Percentiles rank a stretch among this genome's conserved stretches.
These are phyloP conservation scores for Leistus spinibarbis DNA, from an alignment of 2,888 invertebrate genomes.

Conservation along the genomic window DNA sequence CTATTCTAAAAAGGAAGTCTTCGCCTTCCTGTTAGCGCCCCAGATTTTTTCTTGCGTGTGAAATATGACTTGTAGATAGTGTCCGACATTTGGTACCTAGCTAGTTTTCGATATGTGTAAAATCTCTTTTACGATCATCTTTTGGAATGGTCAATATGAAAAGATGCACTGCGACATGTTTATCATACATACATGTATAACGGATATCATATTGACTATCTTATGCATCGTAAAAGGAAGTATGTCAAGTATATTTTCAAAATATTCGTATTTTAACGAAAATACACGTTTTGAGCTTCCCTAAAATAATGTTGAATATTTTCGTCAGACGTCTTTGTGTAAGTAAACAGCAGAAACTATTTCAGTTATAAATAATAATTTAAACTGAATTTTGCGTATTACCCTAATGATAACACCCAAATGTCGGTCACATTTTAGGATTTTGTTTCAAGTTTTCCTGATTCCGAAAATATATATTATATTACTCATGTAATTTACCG, in stretches of 20 bases:
- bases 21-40: constrained; percentile 32
- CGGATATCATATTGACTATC: not conserved
- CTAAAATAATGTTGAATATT: no score
- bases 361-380: no score
- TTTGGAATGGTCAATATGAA: not conserved
- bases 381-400: no score
- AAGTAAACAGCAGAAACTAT: no score
- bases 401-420: no score
- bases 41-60: constrained; percentile 15
- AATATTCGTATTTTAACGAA: no score
- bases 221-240: not conserved
- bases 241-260: no score
- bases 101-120: constrained; percentile 27
- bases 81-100: constrained; percentile 9
- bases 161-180: not conserved
- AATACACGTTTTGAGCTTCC: not conserved
- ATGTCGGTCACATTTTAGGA: no score
- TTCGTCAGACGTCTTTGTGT: no score
- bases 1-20: constrained; percentile 34
- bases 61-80: constrained; percentile 36
- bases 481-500: no score
- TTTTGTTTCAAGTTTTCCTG: no score
- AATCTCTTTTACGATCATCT: not conserved
- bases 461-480: no score
- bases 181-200: not conserved